These are phyloP conservation scores for Dromiciops gliroides DNA, from an alignment of 2,113 vertebrate genomes.

Conservation along the genomic window DNA sequence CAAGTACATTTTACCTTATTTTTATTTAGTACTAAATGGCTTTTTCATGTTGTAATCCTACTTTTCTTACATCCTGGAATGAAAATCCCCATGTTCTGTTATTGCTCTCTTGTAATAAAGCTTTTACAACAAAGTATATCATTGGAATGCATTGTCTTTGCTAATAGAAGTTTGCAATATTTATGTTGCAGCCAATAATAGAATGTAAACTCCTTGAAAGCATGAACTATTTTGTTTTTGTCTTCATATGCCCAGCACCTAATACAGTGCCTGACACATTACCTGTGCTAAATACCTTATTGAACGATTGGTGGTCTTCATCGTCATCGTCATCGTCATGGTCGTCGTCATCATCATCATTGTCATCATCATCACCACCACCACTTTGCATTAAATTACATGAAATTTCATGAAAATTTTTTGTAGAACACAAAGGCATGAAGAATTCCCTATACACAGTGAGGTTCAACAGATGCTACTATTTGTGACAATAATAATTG, in stretches of 20 bases:
- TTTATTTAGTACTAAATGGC: conserved; percentile 28
- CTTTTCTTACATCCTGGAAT: conserved; percentile 4
- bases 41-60: background rate
- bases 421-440: background rate
- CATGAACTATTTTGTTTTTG: background rate
- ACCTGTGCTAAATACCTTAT: background rate
- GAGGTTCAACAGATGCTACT: background rate
- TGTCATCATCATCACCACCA: background rate
- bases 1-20: conserved; percentile 28
- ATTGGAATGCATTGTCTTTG: background rate
- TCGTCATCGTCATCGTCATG: background rate
- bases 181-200: background rate
- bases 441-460: background rate
- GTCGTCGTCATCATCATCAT: background rate
- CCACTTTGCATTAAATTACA: too few species aligned
- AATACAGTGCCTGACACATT: background rate
- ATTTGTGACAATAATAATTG: background rate
- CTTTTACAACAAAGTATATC: background rate
- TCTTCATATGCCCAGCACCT: background rate
- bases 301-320: background rate
- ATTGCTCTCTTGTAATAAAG: conserved; percentile 33
- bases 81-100: background rate
- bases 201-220: background rate
- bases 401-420: background rate
- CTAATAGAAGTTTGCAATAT: background rate